Evolutionary conservation across 2,113 vertebrate genomes (phyloP).

Genomic region (Cyrtonyx montezumae): DNA sequence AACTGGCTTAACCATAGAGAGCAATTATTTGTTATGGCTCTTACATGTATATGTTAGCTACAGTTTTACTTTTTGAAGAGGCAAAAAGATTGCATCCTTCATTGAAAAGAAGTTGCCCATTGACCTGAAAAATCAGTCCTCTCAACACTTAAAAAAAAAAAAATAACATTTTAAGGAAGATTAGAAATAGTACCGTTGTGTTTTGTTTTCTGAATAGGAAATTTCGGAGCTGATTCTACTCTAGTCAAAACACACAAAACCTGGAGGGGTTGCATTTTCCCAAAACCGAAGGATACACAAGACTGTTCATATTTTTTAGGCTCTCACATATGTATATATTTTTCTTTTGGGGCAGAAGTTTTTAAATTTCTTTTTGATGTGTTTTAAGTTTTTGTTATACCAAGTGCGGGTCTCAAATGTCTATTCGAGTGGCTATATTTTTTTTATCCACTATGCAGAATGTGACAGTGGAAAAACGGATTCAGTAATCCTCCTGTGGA

Average conservation of each 20-base stretch:
- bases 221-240: neutral
- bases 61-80: neutral
- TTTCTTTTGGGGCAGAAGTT: neutral
- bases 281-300: neutral
- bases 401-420: neutral
- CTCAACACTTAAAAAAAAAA: neutral
- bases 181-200: neutral
- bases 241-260: neutral
- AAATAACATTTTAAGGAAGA: accelerated
- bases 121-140: neutral
- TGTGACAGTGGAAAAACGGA: neutral
- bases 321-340: neutral
- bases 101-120: neutral
- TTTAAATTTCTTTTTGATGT: neutral
- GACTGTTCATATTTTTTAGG: neutral
- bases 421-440: neutral
- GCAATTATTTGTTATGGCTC: neutral
- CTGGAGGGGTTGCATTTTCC: neutral
- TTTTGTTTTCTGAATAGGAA: accelerated
- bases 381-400: neutral
- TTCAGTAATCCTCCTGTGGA: neutral
- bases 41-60: neutral
- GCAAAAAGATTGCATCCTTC: neutral
- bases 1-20: neutral
- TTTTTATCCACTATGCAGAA: neutral